Base-by-base conservation (phyloP, 2,888 invertebrate genomes). In the Tetranychus piercei region DNA sequence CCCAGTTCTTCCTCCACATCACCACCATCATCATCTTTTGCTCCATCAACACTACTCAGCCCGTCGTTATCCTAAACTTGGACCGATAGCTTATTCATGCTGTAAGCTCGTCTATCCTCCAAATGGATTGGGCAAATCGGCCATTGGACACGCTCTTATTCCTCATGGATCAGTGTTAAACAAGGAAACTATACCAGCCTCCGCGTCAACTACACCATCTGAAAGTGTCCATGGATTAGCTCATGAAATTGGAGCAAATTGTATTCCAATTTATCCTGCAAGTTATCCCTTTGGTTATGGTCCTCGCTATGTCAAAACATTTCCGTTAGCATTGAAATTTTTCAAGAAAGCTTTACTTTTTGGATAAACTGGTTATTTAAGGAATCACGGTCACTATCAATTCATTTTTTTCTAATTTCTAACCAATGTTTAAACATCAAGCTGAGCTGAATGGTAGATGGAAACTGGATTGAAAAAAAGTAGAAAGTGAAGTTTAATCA, bases 391-490 rank as follows among this genome's bases (percentile, higher is more conserved):
- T 55, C 6, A 55, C 55, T 6, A 67, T 67, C 67, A 67, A 67
- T 22, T 67, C 6, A 65, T 65, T 65, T 65, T 65, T 65, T 65
- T 65, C 65, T 67, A 67, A 67, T 67, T n/a, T 23, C 3, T 18
- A 22, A 22, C 20, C 20, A 67, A 67, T 18, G 69, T 69, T 69
- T 11, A 22, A n/a, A 69, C n/a, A 67, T 20, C n/a, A 66, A 20
- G 20, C 22, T 69, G 34, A 23, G 66, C 20, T 23, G 69, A 69
- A 69, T 20, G 69, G 23, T 22, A 23, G 23, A 22, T 20, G n/a
- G n/a, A 69, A 69, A 69, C 69, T 69, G 69, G 69, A 69, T 11
- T 69, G 34, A 23, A 69, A 69, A 20, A 66, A 66, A 20, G n/a
- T 8, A 66, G 66, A 66, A 66, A 66, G 20, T 66, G 34, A 34